Percentiles rank a stretch among this genome's conserved stretches.
phyloP scores from a whole-genome alignment of 2,797 vertebrate genomes.

The Cynopterus sphinx region DNA sequence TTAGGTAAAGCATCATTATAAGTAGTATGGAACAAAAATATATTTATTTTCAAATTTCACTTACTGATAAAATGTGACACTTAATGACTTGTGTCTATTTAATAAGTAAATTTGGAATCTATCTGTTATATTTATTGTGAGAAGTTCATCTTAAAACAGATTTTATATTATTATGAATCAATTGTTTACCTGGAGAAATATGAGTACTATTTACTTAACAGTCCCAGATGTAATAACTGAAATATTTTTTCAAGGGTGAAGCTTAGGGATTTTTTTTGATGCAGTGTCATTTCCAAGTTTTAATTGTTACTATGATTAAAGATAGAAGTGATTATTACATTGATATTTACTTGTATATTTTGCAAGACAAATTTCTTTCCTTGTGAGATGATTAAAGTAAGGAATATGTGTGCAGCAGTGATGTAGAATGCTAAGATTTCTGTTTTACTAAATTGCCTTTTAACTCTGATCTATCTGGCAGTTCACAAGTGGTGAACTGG shows the following conservation, averaged over 20 bases:
- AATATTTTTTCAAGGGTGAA: not conserved
- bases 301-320: not conserved
- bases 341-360: not conserved
- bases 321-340: not conserved
- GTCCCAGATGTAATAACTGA: not conserved
- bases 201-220: constrained; percentile 38
- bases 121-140: constrained; percentile 23
- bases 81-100: constrained; percentile 77
- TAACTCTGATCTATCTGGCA: not conserved
- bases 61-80: constrained; percentile 65
- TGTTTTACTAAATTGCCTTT: not conserved
- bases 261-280: not conserved
- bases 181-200: constrained; percentile 70
- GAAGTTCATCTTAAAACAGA: constrained; percentile 75
- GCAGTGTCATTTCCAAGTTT: not conserved
- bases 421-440: not conserved
- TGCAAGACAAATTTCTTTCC: not conserved
- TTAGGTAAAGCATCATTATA: not conserved
- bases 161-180: constrained; percentile 74
- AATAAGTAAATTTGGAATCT: constrained; percentile 70
- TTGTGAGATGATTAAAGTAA: not conserved
- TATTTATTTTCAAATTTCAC: constrained; percentile 39
- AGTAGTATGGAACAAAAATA: not conserved
- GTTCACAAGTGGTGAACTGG: not conserved
- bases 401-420: not conserved